Base-by-base conservation (phyloP, 2,797 vertebrate species). In the Alectoris magna region DNA sequence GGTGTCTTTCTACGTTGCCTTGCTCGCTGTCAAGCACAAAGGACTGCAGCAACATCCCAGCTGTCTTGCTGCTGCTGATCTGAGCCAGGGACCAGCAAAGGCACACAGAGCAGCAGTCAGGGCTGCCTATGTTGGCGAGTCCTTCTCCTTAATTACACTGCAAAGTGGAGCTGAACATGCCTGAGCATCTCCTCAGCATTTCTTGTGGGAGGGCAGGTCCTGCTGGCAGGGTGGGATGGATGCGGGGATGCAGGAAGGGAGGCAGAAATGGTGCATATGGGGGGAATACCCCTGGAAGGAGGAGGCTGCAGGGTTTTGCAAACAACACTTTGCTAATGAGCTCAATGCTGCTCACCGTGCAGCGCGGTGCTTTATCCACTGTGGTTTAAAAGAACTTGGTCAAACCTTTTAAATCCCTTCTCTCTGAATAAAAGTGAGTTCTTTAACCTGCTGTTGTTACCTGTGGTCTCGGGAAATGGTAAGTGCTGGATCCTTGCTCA, bases 371-470 rank as follows among this genome's bases (percentile, higher is more conserved):
- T 0, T 82, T 88, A 66, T 41, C 59, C 24, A 59, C 77, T 87
- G 85, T 90, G 75, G 77, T 87, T 81, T 88, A 60, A 77, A 87
- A 90, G 46, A 82, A 86, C 46, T 78, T 84, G 38, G 38, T 79
- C 66, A 87, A 63, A 83, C 56, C 36, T 91, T 88, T 88, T 56
- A 67, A 94, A 41, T 78, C 51, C 31, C 53, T 75, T 81, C 71
- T 88, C 67, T 70, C 80, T 49, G 55, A 95, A 96, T 95, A 95
- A 96, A 96, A 84, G 16, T 23, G 56, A 43, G 92, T 95, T 95
- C 74, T 94, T 90, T 93, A 88, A 69, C 21, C 12, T 38, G 55
- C 59, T 82, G 44, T 77, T 94, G 71, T 87, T 82, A 29, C 29
- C 76, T 71, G n/a, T 38, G 34, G 3, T 14, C 26, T 44, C 2